A percentile compares a stretch with the other conserved stretches of the same genome.
These are phyloP conservation scores for Nycticebus coucang DNA, from an alignment of 2,113 vertebrate genomes.

Conservation along the genomic window DNA sequence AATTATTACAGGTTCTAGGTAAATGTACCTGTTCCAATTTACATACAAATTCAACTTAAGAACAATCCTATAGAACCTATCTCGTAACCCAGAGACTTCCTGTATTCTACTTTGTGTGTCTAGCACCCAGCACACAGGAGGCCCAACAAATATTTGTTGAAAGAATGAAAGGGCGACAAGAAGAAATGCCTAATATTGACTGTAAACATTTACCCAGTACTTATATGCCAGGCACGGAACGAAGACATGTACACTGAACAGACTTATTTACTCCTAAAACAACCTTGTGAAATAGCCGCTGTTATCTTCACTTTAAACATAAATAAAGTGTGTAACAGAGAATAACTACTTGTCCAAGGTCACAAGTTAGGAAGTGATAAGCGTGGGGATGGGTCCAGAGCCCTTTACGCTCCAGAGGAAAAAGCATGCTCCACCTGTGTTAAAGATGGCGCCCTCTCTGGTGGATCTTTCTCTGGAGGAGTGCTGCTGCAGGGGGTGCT, in stretches of 20 bases:
- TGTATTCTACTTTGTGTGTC: neutral
- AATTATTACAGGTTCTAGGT: too few relatives aligned
- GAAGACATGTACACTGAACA: neutral
- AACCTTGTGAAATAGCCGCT: neutral
- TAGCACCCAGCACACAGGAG: neutral
- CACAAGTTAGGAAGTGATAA: neutral
- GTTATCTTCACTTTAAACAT: neutral
- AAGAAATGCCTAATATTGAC: neutral
- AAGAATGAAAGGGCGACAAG: neutral
- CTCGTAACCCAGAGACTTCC: too few relatives aligned
- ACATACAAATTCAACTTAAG: too few relatives aligned
- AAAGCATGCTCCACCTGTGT: neutral
- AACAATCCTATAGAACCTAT: too few relatives aligned
- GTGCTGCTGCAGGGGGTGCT: neutral
- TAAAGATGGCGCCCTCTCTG: neutral
- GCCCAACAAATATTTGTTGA: neutral
- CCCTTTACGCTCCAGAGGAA: neutral
- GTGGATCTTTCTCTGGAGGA: neutral
- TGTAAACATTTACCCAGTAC: neutral
- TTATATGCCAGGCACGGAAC: neutral
- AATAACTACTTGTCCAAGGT: conserved; percentile 2
- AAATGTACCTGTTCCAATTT: too few relatives aligned
- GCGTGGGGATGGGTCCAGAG: neutral
- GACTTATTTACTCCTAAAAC: neutral
- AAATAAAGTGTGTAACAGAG: neutral